Conservation (phyloP, 2,888 invertebrate species). For the Chesias legatella region DNA sequence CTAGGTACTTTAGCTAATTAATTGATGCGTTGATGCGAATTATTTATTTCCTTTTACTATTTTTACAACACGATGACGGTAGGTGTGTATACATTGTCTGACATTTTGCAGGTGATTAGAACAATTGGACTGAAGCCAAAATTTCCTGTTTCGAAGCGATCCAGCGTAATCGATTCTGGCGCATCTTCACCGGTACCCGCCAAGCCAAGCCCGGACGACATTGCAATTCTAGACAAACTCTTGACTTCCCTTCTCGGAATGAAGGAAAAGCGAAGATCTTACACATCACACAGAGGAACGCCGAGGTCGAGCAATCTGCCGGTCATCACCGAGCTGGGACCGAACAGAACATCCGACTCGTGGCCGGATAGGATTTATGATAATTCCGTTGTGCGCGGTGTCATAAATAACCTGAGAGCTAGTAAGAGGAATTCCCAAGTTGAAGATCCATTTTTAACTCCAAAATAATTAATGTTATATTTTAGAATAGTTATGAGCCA, state of each 20-base stretch:
- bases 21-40: too few relatives aligned
- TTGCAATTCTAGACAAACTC: conserved; percentile 83
- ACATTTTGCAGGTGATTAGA: conserved; percentile 49
- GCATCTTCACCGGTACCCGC: conserved; percentile 45
- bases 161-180: conserved; percentile 54
- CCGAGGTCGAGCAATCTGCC: conserved; percentile 58
- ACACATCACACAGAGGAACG: conserved; percentile 58
- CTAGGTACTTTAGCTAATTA: too few relatives aligned
- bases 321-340: conserved; percentile 41
- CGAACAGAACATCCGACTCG: conserved; percentile 54
- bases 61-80: too few relatives aligned
- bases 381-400: conserved; percentile 63
- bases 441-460: conserved; percentile 67
- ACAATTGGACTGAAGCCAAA: conserved; percentile 56
- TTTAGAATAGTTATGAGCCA: too few relatives aligned
- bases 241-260: conserved; percentile 81
- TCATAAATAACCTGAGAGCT: conserved; percentile 56
- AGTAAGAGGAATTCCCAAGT: conserved; percentile 53
- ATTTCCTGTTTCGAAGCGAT: conserved; percentile 49
- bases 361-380: conserved; percentile 72
- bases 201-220: conserved; percentile 75
- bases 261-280: conserved; percentile 51
- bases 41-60: too few relatives aligned
- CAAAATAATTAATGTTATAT: conserved; percentile 37
- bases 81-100: too few relatives aligned